Evolutionary conservation across 2,113 vertebrate species (phyloP), one percentile per base, ranked within the genome.

Genomic region (Motacilla alba): DNA sequence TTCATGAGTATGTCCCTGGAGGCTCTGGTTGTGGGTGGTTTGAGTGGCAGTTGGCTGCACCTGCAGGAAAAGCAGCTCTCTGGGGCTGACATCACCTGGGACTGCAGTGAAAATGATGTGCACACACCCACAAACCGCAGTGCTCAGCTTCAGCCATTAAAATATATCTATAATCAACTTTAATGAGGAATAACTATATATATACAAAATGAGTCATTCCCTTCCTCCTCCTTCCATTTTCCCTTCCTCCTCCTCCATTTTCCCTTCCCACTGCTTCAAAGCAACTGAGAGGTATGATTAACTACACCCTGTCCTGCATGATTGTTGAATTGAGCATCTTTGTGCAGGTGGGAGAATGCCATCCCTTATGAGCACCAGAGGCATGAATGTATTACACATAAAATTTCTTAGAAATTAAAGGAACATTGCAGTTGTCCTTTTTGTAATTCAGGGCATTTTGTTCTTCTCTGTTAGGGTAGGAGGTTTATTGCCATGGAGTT

Each of bases 251-350:
- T 89, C 30, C 37, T 44, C 60, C 63, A 77, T 83, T 90, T 90
- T 90, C 70, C 80, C 59, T 15, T 97, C 86, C 82, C 78, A 73
- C 89, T 97, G 84, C 83, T 87, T 94, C 90, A 95, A 75, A 91
- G 87, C 74, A 94, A 70, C 37, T 68, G 66, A 20, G 39, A 77
- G 75, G 41, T 78, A 31, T 59, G 47, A 85, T 93, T 94, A 92
- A 73, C 49, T 74, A 30, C 43, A 55, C 43, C 56, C 41, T 83
- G 69, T 92, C 77, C 95, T 83, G 53, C 59, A 11, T 73, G 83
- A 93, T 87, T 91, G 83, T 89, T 97, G 91, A 93, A 95, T 64
- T 92, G 91, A 95, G 83, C 83, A 66, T 69, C 74, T 75, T 83
- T 88, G 59, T 91, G 49, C 73, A 94, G 75, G 87, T 62, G 87